Evolutionary conservation across 1,140 invertebrate species (phyloP).

Genomic region (Scaptodrosophila lebanonensis): DNA sequence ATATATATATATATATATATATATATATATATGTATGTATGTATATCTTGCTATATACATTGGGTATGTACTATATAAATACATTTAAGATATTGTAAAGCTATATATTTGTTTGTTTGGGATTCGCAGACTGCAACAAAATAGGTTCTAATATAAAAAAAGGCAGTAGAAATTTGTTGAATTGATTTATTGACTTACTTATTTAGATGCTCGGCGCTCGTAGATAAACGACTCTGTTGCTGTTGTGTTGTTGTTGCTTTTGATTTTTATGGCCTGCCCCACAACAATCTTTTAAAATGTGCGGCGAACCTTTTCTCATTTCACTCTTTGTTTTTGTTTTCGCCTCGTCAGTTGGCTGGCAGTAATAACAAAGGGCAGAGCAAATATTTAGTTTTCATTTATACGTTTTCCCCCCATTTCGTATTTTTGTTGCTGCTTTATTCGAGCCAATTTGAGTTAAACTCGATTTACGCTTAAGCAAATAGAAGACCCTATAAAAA

Average conservation of each 20-base stretch:
- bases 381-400: slow-evolving; percentile 76
- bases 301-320: slow-evolving; percentile 42
- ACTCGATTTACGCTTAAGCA: slow-evolving; percentile 40
- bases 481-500: slow-evolving; percentile 25
- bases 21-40: slow-evolving; percentile 1
- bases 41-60: slow-evolving; percentile 21
- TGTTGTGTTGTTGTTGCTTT: slow-evolving; percentile 17
- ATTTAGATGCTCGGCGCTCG: slow-evolving; percentile 62
- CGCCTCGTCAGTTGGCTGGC: slow-evolving; percentile 40
- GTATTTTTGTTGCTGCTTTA: slow-evolving; percentile 14
- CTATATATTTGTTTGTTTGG: slow-evolving; percentile 69
- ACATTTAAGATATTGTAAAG: too few relatives aligned
- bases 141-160: slow-evolving; percentile 49
- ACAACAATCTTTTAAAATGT: neutral
- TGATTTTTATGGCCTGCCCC: slow-evolving; percentile 8
- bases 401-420: slow-evolving; percentile 45
- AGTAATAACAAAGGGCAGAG: slow-evolving; percentile 54
- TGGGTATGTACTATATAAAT: too few relatives aligned
- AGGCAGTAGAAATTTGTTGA: slow-evolving; percentile 65
- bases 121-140: slow-evolving; percentile 49
- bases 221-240: slow-evolving; percentile 45
- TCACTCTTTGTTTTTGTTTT: slow-evolving; percentile 21
- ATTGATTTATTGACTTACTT: slow-evolving; percentile 76
- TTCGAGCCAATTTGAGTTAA: slow-evolving; percentile 41
- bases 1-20: too few relatives aligned